Percentiles rank a stretch among this genome's conserved stretches.
These are phyloP conservation scores for Apis mellifera DNA, from an alignment of 1,140 invertebrate genomes.

Conservation along the genomic window Amel_HAv3.1 CM009933.2:5035001-5035500, in stretches of 20 bases:
- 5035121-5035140: background rate
- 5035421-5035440: too few species aligned
- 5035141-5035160: constrained; percentile 2
- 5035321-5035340: background rate
- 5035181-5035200: constrained; percentile 54
- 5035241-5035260: background rate
- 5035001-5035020: constrained; percentile 33
- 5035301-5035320: background rate
- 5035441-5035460: too few species aligned
- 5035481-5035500: background rate
- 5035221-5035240: constrained; percentile 39
- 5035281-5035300: constrained; percentile 17
- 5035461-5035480: background rate
- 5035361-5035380: background rate
- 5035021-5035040: constrained; percentile 34
- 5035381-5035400: background rate
- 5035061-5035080: constrained; percentile 62
- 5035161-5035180: constrained; percentile 62
- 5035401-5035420: too few species aligned
- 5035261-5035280: constrained; percentile 14
- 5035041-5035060: constrained; percentile 61
- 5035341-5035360: background rate
- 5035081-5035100: constrained; percentile 61
- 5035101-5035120: constrained; percentile 67
- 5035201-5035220: constrained; percentile 57